Base-by-base conservation (phyloP, 2,113 vertebrate genomes). In the Boleophthalmus pectinirostris region DNA sequence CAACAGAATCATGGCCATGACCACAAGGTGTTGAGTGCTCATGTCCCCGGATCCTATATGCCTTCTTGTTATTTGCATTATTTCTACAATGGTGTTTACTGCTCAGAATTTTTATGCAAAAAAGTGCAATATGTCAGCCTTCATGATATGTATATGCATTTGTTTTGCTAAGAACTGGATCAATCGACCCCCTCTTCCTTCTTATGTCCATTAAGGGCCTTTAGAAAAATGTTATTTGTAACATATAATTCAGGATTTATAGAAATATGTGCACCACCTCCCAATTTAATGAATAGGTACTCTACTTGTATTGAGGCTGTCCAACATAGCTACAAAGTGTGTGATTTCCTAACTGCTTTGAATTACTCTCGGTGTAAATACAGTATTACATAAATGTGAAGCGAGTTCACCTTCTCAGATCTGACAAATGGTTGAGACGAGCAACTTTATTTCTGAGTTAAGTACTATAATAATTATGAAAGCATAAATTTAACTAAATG, bases 381-480 rank as follows among this genome's bases (percentile, higher is more conserved):
- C 66, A 38, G 56, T n/a, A 56, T 51, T 12, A 49, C 58, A 14
- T 45, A 61, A 61, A 71, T 68, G 2, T 33, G 58, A 29, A 61
- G 33, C 21, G 1, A 9, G 23, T 72, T 61, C 53, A 72, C 66
- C 75, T 75, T 78, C 51, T 57, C 14, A 72, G 25, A 49, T 51
- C 66, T 60, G 33, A 51, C 53, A 25, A 63, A 46, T 5, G 24
- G 58, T 14, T 33, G 25, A 71, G 49, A 71, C 29, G 57, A 60
- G 29, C 51, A 54, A 82, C 66, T 72, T 47, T 75, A 47, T 61
- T 43, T 58, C 25, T 58, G 16, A 68, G 65, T 58, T 82, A 61
- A 69, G 69, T 54, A 72, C 76, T 72, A 61, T 78, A 74, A 35
- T 20, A 68, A 72, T 78, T 68, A 73, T 76, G 66, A 76, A 75